Base-by-base conservation (phyloP, 2,888 invertebrate genomes). In the Melanostoma scalare region DNA sequence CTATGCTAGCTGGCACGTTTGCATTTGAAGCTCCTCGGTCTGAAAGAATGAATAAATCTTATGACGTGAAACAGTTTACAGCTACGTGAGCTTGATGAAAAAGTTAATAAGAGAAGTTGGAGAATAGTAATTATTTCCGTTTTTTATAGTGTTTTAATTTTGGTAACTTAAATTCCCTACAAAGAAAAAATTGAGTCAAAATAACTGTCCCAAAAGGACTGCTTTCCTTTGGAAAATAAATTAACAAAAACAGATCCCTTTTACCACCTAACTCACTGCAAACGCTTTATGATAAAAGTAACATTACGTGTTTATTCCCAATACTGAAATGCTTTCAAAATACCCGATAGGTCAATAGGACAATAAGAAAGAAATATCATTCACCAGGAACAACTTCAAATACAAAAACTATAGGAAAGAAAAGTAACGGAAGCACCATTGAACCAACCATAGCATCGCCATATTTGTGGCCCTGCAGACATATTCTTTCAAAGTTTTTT, bases 21-120 rank as follows among this genome's bases (percentile, higher is more conserved):
- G 53, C 38, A 81, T 42, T 55, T 42, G 65, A 10, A 30, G 48
- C 63, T 38, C 61, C 73, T 65, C 53, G 36, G 31, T 56, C 73
- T 30, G 56, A 74, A 78, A 73, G 61, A 78, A 82, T 78, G 78
- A 82, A 82, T 82, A 78, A 82, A 78, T 78, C 73, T 78, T 65
- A 56, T 73, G 68, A 82, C 42, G 73, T 38, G 72, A 61, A 73
- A 72, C 48, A 48, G 72, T 73, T 52, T 9, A 56, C 36, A 46
- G 31, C n/a, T 73, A 82, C 82, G 82, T 82, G 82, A 10, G 36
- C 65, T 44, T 58, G 68, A 69, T 73, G 78, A 52, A 38, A 55
- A 68, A 69, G 73, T 56, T 78, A 69, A 82, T 82, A 71, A 55
- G 35, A 50, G 38, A 65, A 71, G 58, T 65, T 58, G 36, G 38